These are phyloP conservation scores for Alosa alosa DNA, from an alignment of 2,113 vertebrate genomes.

Conservation along the genomic window DNA sequence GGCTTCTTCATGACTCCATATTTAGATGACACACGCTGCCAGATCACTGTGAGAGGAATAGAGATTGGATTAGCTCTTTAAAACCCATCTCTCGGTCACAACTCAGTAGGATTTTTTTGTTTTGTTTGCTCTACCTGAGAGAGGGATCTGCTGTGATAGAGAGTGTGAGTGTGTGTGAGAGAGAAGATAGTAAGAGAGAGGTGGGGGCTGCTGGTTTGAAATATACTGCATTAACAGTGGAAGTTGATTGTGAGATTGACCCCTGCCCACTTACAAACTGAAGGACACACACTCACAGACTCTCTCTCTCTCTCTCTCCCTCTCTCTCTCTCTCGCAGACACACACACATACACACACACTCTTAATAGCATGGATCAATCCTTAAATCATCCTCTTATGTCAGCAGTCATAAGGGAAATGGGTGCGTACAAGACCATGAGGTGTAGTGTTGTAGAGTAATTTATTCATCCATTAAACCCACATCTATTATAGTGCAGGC, in stretches of 20 bases:
- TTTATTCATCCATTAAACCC: too few species aligned
- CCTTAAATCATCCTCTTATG: constrained; percentile 10
- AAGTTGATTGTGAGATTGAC: constrained; percentile 18
- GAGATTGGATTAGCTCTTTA: not conserved
- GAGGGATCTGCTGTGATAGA: not conserved
- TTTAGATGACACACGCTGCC: not conserved
- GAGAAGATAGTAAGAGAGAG: not conserved
- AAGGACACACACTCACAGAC: not conserved
- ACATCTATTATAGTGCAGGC: not conserved
- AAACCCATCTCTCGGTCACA: not conserved
- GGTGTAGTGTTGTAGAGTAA: not conserved
- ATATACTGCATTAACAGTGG: constrained; percentile 7
- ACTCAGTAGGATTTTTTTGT: not conserved
- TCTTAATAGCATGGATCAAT: not conserved
- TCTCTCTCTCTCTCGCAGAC: not conserved
- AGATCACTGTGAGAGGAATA: not conserved
- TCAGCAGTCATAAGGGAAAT: constrained; percentile 3
- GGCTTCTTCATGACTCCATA: not conserved
- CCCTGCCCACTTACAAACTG: too few species aligned
- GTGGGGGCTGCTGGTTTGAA: not conserved
- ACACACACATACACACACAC: not conserved
- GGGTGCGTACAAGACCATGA: not conserved
- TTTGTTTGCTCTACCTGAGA: not conserved
- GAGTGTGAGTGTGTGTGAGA: not conserved
- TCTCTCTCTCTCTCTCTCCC: too few species aligned